Evolutionary conservation across 2,113 vertebrate genomes (phyloP), one percentile per base, ranked within the genome.

Genomic region (Lampris megalopsis): DNA sequence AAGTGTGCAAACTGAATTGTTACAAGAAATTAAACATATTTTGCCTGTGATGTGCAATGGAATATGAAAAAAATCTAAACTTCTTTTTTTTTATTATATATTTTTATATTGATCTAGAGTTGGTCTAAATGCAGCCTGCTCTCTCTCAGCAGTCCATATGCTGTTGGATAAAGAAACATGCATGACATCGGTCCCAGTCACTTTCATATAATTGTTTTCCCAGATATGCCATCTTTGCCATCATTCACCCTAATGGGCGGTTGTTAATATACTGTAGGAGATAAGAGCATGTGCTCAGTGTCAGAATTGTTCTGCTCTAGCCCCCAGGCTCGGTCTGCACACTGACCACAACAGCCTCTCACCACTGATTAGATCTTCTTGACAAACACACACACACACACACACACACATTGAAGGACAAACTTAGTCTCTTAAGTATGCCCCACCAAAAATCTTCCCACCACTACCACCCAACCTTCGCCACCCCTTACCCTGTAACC

Each of bases 341-440:
- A 42, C 48, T 53, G 77, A 47, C 67, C 75, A 53, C 76, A 81
- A 81, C 69, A 68, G 71, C 52, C 60, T 71, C 53, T 66, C 9
- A 0, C 40, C 5, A 1, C 58, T 68, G 61, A 83, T 84, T 80
- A 60, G 45, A 86, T 84, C 63, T 69, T 48, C 77, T 60, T 58
- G 45, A 35, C 35, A 58, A 63, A 56, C 75, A 53, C 41, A 68
- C 8, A n/a, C 1, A 62, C 60, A 67, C 35, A 70, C 42, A 69
- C 59, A 71, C 36, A 68, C 42, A 4, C 75, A 84, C 38, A 63
- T 75, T 71, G 77, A 90, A 88, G 88, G 89, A 88, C 81, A 82
- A 68, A 56, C 63, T 81, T 86, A 79, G 64, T 84, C 71, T 88
- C 76, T 60, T 43, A 71, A 81, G 69, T 59, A 43, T 60, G 79